phyloP scores from a whole-genome alignment of 2,797 vertebrate genomes.

The Furcifer pardalis region DNA sequence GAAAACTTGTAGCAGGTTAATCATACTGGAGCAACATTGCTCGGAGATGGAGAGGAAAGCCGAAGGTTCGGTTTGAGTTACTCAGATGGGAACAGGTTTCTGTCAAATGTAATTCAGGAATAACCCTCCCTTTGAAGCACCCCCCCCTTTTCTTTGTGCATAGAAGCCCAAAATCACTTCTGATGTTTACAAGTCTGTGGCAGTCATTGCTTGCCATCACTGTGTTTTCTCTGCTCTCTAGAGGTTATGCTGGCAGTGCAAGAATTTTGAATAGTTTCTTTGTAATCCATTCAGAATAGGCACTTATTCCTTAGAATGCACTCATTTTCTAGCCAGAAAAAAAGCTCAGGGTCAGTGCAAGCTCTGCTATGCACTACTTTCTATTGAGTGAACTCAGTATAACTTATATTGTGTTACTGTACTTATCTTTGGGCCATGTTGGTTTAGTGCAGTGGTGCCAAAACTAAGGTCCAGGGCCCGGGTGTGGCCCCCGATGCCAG shows the following conservation, averaged over 20 bases:
- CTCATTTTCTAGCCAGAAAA: not conserved
- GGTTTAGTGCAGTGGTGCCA: too few species aligned
- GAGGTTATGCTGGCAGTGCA: not conserved
- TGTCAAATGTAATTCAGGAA: constrained; percentile 48
- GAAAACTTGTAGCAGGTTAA: constrained; percentile 38
- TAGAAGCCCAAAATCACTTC: constrained; percentile 43
- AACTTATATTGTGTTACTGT: too few species aligned
- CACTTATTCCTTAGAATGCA: not conserved
- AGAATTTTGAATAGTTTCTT: constrained; percentile 23
- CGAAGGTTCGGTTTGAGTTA: constrained; percentile 41
- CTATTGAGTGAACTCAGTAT: not conserved
- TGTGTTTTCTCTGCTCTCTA: constrained; percentile 23
- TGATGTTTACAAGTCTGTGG: constrained; percentile 27
- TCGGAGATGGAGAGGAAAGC: constrained; percentile 13
- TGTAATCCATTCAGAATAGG: constrained; percentile 6
- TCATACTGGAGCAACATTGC: constrained; percentile 33
- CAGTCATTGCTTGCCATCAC: constrained; percentile 9
- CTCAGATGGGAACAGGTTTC: constrained; percentile 42
- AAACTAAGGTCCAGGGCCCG: too few species aligned
- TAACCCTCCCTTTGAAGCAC: not conserved
- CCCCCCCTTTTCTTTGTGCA: constrained; percentile 21
- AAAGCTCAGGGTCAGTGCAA: not conserved
- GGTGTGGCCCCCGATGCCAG: too few species aligned
- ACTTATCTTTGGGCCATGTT: too few species aligned
- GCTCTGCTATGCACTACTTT: too few species aligned